phyloP scores from a whole-genome alignment of 2,113 vertebrate genomes.

The Echinops telfairi region DNA sequence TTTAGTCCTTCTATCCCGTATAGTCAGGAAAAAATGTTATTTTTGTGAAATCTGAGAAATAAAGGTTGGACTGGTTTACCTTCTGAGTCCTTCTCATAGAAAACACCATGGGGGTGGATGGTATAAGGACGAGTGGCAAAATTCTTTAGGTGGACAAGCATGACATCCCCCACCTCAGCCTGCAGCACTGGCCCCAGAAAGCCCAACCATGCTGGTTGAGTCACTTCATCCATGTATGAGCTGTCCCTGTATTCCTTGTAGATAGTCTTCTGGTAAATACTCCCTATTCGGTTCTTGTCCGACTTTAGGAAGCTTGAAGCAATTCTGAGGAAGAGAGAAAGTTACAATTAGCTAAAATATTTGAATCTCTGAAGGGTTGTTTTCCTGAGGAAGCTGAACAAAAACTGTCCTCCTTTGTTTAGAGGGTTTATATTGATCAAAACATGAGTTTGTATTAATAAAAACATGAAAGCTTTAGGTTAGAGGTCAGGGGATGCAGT shows the following conservation, averaged over 20 bases:
- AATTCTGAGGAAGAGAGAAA: conserved; percentile 73
- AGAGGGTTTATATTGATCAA: not conserved
- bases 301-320: conserved; percentile 85
- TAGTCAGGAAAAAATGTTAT: conserved; percentile 8
- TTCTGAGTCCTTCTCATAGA: conserved; percentile 90
- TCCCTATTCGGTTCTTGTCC: conserved; percentile 86
- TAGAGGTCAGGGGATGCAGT: not conserved
- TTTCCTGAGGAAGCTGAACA: conserved; percentile 29
- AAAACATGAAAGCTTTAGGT: not conserved
- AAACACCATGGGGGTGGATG: conserved; percentile 89
- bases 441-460: not conserved
- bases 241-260: conserved; percentile 93
- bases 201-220: conserved; percentile 91
- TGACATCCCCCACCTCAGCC: conserved; percentile 92
- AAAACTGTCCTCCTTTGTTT: conserved; percentile 1
- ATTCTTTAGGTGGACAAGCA: conserved; percentile 92
- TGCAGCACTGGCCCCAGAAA: conserved; percentile 92
- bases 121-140: conserved; percentile 89
- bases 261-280: conserved; percentile 92
- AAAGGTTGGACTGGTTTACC: conserved; percentile 79
- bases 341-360: conserved; percentile 42
- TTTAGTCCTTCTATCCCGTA: not conserved
- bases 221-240: conserved; percentile 88
- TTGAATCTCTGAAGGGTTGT: not conserved
- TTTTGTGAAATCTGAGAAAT: not conserved